These are phyloP conservation scores for Drosophila orena DNA, from an alignment of 1,140 invertebrate species.

Conservation along the genomic window DNA sequence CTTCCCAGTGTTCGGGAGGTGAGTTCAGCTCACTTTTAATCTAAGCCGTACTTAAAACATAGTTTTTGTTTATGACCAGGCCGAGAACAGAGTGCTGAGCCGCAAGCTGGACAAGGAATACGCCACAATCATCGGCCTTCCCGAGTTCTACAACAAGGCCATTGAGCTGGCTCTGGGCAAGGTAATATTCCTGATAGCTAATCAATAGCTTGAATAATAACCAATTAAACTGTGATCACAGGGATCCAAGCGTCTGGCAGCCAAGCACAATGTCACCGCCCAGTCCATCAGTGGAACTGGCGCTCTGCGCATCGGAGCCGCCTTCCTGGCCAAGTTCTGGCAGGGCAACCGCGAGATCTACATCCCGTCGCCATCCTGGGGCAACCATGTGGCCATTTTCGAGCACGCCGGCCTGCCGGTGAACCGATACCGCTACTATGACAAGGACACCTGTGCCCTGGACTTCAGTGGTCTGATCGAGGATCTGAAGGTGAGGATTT, in stretches of 20 bases:
- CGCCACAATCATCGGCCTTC: constrained; percentile 94
- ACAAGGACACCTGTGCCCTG: constrained; percentile 97
- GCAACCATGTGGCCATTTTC: constrained; percentile 98
- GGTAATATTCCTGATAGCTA: background rate
- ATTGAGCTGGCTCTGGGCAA: constrained; percentile 96
- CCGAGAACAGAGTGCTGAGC: constrained; percentile 90
- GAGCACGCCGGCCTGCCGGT: constrained; percentile 94
- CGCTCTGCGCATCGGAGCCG: constrained; percentile 95
- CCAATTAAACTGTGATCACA: background rate
- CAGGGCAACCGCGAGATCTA: constrained; percentile 94
- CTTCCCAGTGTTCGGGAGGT: constrained; percentile 96
- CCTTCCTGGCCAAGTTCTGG: constrained; percentile 95
- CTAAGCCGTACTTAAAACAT: background rate
- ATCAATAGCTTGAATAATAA: background rate
- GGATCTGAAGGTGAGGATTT: constrained; percentile 92
- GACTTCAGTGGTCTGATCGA: constrained; percentile 96
- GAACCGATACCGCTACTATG: constrained; percentile 98
- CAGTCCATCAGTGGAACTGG: constrained; percentile 98
- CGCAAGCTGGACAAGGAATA: constrained; percentile 98
- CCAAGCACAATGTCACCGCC: constrained; percentile 89
- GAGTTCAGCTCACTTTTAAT: constrained; percentile 3
- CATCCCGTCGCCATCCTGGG: constrained; percentile 98
- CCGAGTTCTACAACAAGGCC: constrained; percentile 92
- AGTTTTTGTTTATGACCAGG: constrained; percentile 85
- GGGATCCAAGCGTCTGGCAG: constrained; percentile 89